These are phyloP conservation scores for Erebia epiphron DNA, from an alignment of 2,888 invertebrate species.

Conservation along the genomic window DNA sequence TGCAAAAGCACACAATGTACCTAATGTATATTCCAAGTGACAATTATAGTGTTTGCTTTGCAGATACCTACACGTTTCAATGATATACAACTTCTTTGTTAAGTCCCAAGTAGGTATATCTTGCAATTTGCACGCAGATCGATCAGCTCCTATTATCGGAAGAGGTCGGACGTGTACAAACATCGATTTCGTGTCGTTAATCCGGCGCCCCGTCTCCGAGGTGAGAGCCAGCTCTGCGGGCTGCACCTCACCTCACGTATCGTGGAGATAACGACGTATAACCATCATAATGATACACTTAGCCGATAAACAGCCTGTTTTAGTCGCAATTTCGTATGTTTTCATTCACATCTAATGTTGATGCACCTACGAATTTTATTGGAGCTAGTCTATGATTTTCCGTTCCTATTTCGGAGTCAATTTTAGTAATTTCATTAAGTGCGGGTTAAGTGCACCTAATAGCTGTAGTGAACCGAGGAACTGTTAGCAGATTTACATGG, in stretches of 20 bases:
- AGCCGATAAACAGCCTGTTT: constrained; percentile 42
- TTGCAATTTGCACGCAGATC: constrained; percentile 76
- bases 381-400: constrained; percentile 32
- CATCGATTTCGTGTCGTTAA: constrained; percentile 80
- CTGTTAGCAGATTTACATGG: not conserved
- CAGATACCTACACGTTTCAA: constrained; percentile 52
- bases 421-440: constrained; percentile 35
- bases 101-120: constrained; percentile 73
- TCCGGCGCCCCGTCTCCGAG: constrained; percentile 64
- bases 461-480: constrained; percentile 2
- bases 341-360: constrained; percentile 39
- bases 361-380: constrained; percentile 33
- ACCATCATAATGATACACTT: constrained; percentile 65
- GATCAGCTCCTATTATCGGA: constrained; percentile 79
- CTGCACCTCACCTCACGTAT: constrained; percentile 74
- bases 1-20: constrained; percentile 41
- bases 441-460: constrained; percentile 30
- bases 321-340: constrained; percentile 39
- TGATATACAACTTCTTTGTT: constrained; percentile 68
- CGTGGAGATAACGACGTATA: constrained; percentile 68
- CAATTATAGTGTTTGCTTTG: constrained; percentile 61
- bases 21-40: constrained; percentile 55
- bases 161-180: constrained; percentile 82
- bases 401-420: constrained; percentile 31
- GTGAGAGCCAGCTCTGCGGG: constrained; percentile 64